Base-by-base conservation (phyloP, 2,888 invertebrate species). In the Eustalomyia histrio region DNA sequence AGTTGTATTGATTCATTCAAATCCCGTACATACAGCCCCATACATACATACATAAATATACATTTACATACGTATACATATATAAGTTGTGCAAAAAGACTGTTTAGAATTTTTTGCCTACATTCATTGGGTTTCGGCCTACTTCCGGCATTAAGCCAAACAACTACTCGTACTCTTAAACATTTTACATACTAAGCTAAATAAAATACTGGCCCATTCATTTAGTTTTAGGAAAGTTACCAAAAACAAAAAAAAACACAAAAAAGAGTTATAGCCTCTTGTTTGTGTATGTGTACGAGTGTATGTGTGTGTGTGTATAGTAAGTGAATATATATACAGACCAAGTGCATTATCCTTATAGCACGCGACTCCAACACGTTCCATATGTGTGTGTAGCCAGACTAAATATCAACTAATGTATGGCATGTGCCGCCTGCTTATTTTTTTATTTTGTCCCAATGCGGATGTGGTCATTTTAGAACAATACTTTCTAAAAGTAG, bases 401-500 rank as follows among this genome's bases (percentile, higher is more conserved):
- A 76, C 76, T 43, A 71, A 76, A 76, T 64, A 73, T 39, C 53
- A 55, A 60, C 76, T 60, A 73, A 76, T 76, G 64, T 76, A 64
- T 69, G 80, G 68, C 72, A 73, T 73, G 76, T 73, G 76, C 68
- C 63, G 73, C 76, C 68, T 76, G 80, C 64, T 73, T 69, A 63
- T 55, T 72, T 50, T 18, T 50, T 18, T 33, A 43, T 50, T 16
- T 57, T 55, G 73, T 73, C 73, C 76, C 80, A 68, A n/a, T 73
- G 60, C 69, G 76, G 76, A 76, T 80, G 76, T 73, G 80, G 80
- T 76, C 80, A 76, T 73, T 73, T 80, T 76, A 73, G 76, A 76
- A 80, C 80, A 80, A 76, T 80, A 76, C 72, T 35, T 67, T 69
- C 35, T 58, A 64, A 72, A 57, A 68, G 63, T 55, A 72, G 57